Percentiles rank a stretch among this genome's conserved stretches.
Conservation (phyloP, 2,797 vertebrate species). For the Mycteria americana region DNA sequence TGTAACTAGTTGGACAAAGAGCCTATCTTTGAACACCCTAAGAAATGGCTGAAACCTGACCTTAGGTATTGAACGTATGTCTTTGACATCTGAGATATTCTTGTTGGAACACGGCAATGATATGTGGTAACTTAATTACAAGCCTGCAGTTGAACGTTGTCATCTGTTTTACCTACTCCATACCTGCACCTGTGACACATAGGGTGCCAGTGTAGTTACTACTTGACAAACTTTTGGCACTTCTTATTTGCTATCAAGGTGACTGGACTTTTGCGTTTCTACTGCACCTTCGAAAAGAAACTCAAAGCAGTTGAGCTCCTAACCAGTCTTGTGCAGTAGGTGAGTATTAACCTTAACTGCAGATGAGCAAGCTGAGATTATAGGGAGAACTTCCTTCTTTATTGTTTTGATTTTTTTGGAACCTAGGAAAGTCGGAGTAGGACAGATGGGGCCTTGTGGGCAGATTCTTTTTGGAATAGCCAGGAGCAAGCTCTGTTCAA, state of each 20-base stretch:
- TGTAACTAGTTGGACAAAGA: neutral
- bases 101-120: neutral
- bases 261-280: neutral
- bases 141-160: neutral
- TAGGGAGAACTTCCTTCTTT: neutral
- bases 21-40: neutral
- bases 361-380: neutral
- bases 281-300: neutral
- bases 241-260: neutral
- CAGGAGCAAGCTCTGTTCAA: neutral
- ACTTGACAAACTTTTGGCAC: neutral
- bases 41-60: neutral
- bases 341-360: neutral
- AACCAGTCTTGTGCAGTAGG: neutral
- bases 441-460: neutral
- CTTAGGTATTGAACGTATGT: accelerated
- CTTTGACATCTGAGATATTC: neutral
- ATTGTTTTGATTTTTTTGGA: neutral
- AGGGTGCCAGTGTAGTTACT: neutral
- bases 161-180: neutral
- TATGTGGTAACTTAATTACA: neutral
- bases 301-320: neutral
- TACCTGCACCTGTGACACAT: neutral
- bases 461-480: neutral
- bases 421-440: accelerated